Evolutionary conservation across 92 coral and sea anemone genomes (phyloP).

Genomic region (Porites cylindrica): DNA sequence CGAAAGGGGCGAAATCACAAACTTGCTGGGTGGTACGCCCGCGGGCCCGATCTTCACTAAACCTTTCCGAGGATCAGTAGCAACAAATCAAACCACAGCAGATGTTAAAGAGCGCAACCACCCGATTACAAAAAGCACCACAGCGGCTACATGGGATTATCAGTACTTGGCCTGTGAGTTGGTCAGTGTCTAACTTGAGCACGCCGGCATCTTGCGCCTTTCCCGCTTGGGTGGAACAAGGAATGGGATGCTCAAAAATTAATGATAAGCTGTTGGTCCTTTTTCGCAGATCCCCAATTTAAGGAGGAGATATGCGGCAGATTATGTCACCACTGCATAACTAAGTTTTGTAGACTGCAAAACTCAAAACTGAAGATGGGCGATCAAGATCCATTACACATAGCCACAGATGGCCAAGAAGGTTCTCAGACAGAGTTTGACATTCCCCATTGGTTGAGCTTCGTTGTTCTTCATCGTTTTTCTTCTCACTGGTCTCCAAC

Average conservation of each 20-base stretch:
- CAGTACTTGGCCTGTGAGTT: not conserved
- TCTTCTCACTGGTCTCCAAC: constrained; percentile 45
- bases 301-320: not conserved
- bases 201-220: not conserved
- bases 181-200: no score
- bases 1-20: not conserved
- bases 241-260: not conserved
- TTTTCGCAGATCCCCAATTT: constrained; percentile 9
- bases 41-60: no score
- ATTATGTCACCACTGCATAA: not conserved
- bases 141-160: not conserved
- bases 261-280: not conserved
- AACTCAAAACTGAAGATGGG: constrained; percentile 3
- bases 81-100: constrained; percentile 9
- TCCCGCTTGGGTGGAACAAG: constrained; percentile 28
- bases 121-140: not conserved
- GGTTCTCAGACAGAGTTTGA: constrained; percentile 20
- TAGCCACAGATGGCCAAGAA: not conserved
- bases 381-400: not conserved
- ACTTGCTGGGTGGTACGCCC: no score
- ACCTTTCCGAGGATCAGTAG: not conserved
- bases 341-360: not conserved
- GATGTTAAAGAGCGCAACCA: not conserved
- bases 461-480: constrained; percentile 63
- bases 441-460: constrained; percentile 78